Evolutionary conservation across 1,140 invertebrate genomes (phyloP), one percentile per base, ranked within the genome.

Genomic region (Grapholita molesta): DNA sequence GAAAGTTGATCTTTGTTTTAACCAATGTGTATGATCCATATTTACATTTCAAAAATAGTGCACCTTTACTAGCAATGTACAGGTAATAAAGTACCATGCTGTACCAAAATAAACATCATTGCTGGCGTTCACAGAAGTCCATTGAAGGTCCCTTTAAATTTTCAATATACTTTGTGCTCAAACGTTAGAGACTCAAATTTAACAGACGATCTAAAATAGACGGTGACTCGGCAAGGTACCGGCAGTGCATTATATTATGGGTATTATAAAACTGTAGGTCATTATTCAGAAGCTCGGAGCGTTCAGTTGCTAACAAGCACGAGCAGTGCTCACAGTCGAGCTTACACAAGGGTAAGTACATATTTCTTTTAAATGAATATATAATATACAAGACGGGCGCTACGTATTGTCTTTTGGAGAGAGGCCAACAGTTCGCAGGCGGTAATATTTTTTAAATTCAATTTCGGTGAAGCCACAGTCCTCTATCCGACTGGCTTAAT

Each of bases 361-460:
- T 84, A 85, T 88, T 85, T 79, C 81, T 84, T 79, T 83, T 82
- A 85, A 89, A 88, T 88, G 79, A 88, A 86, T 84, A 85, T 86
- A 83, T 82, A 88, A 86, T 85, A 85, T 86, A 83, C 83, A 87
- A 87, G 84, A 83, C 73, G 79, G 75, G 67, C 71, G 69, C 78
- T 80, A 83, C 74, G 84, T 86, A 87, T 88, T 89, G 85, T 90
- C 83, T 90, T 83, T 89, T 90, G 88, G 88, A 89, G 70, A 78
- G 75, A 80, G 71, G 86, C 86, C 88, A 90, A 86, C 81, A 76
- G 83, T 85, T 87, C 84, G 79, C 80, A 83, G 83, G 76, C 75
- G 79, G 85, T 88, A 88, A 90, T 90, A 90, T 90, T 90, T 90
- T 90, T 90, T 85, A 90, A 90, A 90, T 89, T 90, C 88, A 90